A percentile compares a stretch with the other conserved stretches of the same genome.
Conservation (phyloP, 2,888 invertebrate genomes). For the Ramazzottius varieornatus region DNA sequence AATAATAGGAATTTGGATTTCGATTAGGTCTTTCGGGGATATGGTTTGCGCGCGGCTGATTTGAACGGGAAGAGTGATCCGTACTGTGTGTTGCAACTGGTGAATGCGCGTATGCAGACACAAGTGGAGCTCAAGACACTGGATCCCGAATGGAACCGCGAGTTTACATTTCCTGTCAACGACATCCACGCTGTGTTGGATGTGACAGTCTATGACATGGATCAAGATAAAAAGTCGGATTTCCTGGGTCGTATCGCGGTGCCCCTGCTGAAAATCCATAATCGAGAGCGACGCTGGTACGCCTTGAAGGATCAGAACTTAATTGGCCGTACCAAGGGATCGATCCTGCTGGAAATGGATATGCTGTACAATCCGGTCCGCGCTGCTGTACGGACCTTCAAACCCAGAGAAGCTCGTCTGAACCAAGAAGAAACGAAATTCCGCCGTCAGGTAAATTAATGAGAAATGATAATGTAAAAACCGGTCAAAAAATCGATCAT, state of each 20-base stretch:
- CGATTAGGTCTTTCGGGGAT: neutral
- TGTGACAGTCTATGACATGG: conserved; percentile 86
- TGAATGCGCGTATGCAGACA: conserved; percentile 77
- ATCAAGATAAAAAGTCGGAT: conserved; percentile 73
- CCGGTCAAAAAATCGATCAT: neutral
- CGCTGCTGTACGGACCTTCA: conserved; percentile 69
- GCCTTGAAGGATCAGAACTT: conserved; percentile 84
- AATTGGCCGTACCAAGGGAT: conserved; percentile 65
- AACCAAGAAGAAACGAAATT: conserved; percentile 83
- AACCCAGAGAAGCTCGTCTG: conserved; percentile 79
- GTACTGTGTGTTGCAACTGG: conserved; percentile 80
- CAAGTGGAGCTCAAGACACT: conserved; percentile 96
- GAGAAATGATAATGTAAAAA: neutral
- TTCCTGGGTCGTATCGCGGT: conserved; percentile 75
- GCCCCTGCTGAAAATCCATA: conserved; percentile 53
- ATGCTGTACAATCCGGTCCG: conserved; percentile 70
- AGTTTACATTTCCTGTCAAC: conserved; percentile 73
- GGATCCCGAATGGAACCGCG: conserved; percentile 88
- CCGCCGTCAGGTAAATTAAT: conserved; percentile 42
- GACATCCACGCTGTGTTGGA: conserved; percentile 83
- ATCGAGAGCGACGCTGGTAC: conserved; percentile 81
- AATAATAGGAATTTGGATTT: neutral
- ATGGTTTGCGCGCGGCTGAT: neutral
- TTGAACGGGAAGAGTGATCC: conserved; percentile 61
- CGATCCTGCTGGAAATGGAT: conserved; percentile 65